Evolutionary conservation across 1,140 invertebrate species (phyloP), one percentile per base, ranked within the genome.

Genomic region (Lethocerus indicus): DNA sequence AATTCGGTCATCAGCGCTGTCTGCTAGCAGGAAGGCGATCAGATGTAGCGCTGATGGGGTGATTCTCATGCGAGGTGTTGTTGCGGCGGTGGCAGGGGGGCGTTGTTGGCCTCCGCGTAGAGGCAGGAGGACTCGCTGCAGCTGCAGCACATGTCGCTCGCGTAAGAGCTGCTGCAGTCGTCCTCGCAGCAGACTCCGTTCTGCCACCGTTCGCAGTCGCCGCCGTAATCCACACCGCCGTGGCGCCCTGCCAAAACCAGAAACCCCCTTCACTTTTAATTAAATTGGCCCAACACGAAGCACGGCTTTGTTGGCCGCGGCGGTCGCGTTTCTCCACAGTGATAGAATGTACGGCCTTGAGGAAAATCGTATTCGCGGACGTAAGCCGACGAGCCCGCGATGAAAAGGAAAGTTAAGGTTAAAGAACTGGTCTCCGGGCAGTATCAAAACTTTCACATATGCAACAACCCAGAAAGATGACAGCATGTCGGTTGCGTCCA

Each of bases 101-200:
- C n/a, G n/a, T n/a, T n/a, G n/a, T n/a, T n/a, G n/a, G n/a, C n/a
- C n/a, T n/a, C n/a, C n/a, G n/a, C 59, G 28, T 60, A 60, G 16
- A 59, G 52, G 40, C 59, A 60, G 13, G 59, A 60, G 4, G 59
- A 56, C 47, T 60, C 59, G 49, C 58, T 59, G 49, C 59, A 60
- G 13, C 58, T 59, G 40, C 59, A 60, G 49, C 58, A 58, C 12
- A 57, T 60, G 43, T 59, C 58, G 41, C 59, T 59, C 14, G 47
- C 50, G 24, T 56, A 51, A 12, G 42, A 46, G 20, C 41, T 45
- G 14, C 41, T 45, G 25, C 50, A 51, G 50, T 51, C 50, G 39
- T 51, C 50, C 26, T 51, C 50, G 48, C 49, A 53, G 35, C 52
- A 48, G 12, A 50, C 55, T 14, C 52, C 47, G 20, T 42, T 47